Percentiles rank a stretch among this genome's conserved stretches.
Evolutionary conservation across 2,113 vertebrate genomes (phyloP).

Genomic region (Chamaea fasciata): DNA sequence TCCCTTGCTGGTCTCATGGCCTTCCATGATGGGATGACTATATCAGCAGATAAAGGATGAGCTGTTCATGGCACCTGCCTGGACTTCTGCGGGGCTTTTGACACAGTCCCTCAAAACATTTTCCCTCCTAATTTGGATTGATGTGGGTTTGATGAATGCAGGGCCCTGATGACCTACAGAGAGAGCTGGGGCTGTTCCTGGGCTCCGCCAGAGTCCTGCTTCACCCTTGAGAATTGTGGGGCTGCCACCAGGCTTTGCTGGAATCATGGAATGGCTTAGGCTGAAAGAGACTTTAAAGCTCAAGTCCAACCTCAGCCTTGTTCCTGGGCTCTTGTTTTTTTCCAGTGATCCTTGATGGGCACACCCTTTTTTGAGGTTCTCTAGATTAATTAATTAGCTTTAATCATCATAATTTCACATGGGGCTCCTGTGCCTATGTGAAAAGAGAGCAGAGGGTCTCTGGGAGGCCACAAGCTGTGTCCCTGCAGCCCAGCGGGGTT

Average conservation of each 20-base stretch:
- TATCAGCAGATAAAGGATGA: not conserved
- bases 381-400: not conserved
- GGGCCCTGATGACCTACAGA: not conserved
- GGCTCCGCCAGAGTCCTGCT: not conserved
- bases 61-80: not conserved
- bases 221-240: not conserved
- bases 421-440: not conserved
- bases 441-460: not conserved
- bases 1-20: accelerated
- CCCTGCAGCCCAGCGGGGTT: not conserved
- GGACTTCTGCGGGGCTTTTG: not conserved
- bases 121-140: not conserved
- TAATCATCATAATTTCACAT: not conserved
- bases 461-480: not conserved
- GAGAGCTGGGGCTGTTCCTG: too few relatives aligned
- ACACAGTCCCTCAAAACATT: not conserved
- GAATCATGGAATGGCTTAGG: not conserved
- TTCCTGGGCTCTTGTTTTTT: not conserved
- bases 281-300: not conserved
- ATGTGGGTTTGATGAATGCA: not conserved
- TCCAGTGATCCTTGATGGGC: not conserved
- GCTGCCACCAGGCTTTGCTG: not conserved
- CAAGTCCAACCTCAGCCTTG: not conserved
- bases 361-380: not conserved
- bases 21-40: not conserved